Percentiles rank a stretch among this genome's conserved stretches.
Evolutionary conservation across 2,888 invertebrate genomes (phyloP).

Genomic region (Argyra leucocephala): DNA sequence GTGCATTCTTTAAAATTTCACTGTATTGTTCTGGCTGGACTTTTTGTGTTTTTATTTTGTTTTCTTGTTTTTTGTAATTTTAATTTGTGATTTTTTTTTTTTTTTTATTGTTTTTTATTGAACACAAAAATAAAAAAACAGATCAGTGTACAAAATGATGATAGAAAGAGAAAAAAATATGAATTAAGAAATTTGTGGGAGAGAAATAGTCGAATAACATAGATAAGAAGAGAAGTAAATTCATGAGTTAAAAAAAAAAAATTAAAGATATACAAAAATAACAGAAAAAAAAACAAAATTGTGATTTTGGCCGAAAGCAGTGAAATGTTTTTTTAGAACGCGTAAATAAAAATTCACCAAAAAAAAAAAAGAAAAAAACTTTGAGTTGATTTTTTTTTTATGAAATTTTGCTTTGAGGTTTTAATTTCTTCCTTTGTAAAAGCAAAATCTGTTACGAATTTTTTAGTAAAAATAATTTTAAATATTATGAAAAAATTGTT

Average conservation of each 20-base stretch:
- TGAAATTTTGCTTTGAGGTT: slow-evolving; percentile 1
- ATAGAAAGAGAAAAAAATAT: too few relatives aligned
- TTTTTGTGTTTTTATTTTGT: too few relatives aligned
- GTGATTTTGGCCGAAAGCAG: slow-evolving; percentile 3
- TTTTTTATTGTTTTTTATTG: too few relatives aligned
- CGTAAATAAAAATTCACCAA: neutral
- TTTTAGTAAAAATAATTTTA: slow-evolving; percentile 3
- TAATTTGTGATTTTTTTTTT: too few relatives aligned
- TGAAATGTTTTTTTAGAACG: slow-evolving; percentile 6
- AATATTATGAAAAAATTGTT: neutral
- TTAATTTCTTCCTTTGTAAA: neutral
- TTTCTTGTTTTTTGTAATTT: too few relatives aligned
- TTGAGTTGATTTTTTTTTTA: neutral
- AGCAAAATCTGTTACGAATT: neutral
- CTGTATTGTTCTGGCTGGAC: too few relatives aligned
- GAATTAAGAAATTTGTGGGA: too few relatives aligned
- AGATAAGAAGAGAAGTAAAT: neutral
- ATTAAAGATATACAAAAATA: neutral
- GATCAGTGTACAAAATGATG: neutral
- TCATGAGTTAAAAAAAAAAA: neutral
- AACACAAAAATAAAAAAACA: too few relatives aligned
- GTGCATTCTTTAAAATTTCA: too few relatives aligned
- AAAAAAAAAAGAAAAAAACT: neutral
- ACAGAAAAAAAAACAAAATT: neutral
- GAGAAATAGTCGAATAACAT: neutral